Evolutionary conservation across 2,797 vertebrate species (phyloP), one percentile per base, ranked within the genome.

Genomic region (Esox lucius): DNA sequence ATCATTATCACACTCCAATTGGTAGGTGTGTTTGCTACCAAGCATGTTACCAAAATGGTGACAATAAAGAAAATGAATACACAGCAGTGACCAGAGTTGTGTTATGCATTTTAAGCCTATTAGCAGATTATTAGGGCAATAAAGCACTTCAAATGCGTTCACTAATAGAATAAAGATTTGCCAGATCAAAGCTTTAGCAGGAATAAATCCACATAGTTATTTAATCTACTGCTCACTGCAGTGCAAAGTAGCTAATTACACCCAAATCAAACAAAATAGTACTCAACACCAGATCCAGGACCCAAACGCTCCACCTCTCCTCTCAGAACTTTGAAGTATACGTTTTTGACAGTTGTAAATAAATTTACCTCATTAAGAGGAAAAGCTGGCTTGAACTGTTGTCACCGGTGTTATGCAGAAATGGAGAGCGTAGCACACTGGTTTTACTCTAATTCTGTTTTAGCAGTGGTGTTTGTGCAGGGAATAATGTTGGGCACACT

Each of bases 311-410:
- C 15, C n/a, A 65, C 53, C 56, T 65, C 11, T 35, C 5, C 71
- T 79, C 13, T 4, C 67, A 75, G 64, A 78, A 59, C 62, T 70
- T 51, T 72, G 7, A 73, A 82, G 26, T 78, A 71, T 35, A 46
- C 51, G 9, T 5, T 46, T 39, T 26, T 62, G 71, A 79, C 24
- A 74, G 86, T 84, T 79, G 15, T 77, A 73, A 78, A 73, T 76
- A 73, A 56, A 78, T 70, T 74, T 49, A 76, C 53, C 76, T 85
- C 78, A 83, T 87, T 78, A 87, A 84, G 79, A 73, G 24, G 71
- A 28, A 53, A 53, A 71, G 24, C 22, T 16, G 15, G 0, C 13
- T 49, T 28, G 12, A 48, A 66, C 39, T 80, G 51, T 35, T 77
- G 59, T 77, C 73, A 66, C 46, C 74, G 35, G 67, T 13, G 66